Conservation (phyloP, 1,140 invertebrate species). For the Ptiloglossa arizonensis region DNA sequence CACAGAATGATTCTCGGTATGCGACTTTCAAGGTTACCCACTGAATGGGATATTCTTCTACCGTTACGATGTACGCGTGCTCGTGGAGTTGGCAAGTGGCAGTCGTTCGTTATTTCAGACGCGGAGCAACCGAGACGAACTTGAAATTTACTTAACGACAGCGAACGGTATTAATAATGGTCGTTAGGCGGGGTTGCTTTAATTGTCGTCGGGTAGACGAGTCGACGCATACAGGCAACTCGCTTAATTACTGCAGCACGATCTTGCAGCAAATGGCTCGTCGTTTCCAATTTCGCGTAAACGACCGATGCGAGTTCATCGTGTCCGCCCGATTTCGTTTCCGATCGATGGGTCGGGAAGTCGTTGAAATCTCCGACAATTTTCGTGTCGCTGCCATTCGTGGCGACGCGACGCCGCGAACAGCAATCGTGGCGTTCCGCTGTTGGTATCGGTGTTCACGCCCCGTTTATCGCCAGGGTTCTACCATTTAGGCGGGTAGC, state of each 20-base stretch:
- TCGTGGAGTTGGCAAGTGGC: background rate
- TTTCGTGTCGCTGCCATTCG: background rate
- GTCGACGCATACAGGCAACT: conserved; percentile 2
- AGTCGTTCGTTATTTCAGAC: background rate
- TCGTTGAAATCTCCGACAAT: background rate
- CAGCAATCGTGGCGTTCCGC: too few relatives aligned
- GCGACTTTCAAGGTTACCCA: background rate
- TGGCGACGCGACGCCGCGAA: too few relatives aligned
- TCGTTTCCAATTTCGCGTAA: conserved; percentile 28
- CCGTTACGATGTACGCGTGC: background rate
- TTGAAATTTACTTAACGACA: conserved; percentile 10
- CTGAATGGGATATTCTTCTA: background rate
- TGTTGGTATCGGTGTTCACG: too few relatives aligned
- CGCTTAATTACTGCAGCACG: conserved; percentile 45
- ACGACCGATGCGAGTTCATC: conserved; percentile 15
- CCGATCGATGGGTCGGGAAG: background rate
- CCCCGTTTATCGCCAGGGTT: too few relatives aligned
- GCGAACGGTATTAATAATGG: conserved; percentile 33
- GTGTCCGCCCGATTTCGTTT: background rate
- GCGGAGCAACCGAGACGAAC: background rate
- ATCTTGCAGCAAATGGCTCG: conserved; percentile 38
- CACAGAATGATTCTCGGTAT: conserved; percentile 27
- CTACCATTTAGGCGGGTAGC: background rate
- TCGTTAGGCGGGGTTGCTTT: conserved; percentile 36
- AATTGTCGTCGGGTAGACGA: conserved; percentile 27